Evolutionary conservation across 2,113 vertebrate species (phyloP), one percentile per base, ranked within the genome.

Genomic region (Variabilichromis moorii): DNA sequence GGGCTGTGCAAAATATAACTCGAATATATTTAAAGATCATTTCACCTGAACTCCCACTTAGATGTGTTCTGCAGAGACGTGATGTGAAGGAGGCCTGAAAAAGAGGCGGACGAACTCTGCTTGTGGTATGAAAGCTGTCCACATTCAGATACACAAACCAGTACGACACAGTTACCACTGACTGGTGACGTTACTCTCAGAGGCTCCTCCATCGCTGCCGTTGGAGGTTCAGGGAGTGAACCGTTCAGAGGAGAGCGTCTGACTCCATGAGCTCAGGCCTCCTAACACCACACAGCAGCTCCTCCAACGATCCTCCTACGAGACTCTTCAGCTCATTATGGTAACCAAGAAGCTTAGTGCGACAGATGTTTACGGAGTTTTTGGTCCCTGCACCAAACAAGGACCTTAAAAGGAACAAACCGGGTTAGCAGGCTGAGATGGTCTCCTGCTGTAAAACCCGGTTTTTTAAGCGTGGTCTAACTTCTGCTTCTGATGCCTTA

Each of bases 281-380:
- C 28, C 16, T 0, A 61, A 17, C 9, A 19, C 16, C 28, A 33
- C 57, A 10, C 2, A 10, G 16, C 57, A 19, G 28, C 6, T 5
- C 59, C 59, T 35, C 31, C 31, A 4, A 11, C 0, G 28, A 35
- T 35, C 59, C 28, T 35, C 31, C 59, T 35, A 35, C 10, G 6
- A 12, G 31, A 8, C 17, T 37, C 10, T 5, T 37, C 17, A 35
- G 31, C 61, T 66, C 31, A 12, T n/a, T 12, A n/a, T 5, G 31
- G 61, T 37, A 66, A 35, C 61, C 61, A 35, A 35, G 31, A 1
- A 66, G 31, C 61, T 17, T 9, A 31, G 26, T 31, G 57, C 16
- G 8, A 61, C 14, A 4, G 14, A 2, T 2, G 24, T 57, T 57
- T 57, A 17, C 9, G 0, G n/a, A n/a, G n/a, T n/a, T n/a, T n/a